phyloP scores from a whole-genome alignment of 2,113 vertebrate genomes.

The Cnemophilus loriae region DNA sequence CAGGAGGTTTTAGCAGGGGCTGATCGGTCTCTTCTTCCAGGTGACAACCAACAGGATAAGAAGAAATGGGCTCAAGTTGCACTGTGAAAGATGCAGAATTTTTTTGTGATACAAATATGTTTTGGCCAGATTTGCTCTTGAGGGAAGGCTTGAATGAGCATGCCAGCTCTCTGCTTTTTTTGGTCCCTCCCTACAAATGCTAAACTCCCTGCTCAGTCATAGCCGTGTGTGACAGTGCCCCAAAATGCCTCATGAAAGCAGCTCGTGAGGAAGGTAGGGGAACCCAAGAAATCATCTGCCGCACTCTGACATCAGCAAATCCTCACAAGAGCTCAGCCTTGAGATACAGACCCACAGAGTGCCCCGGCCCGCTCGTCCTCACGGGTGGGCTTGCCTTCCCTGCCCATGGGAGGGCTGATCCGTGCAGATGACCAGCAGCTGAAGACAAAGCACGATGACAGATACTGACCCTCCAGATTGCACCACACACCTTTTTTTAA shows the following conservation, averaged over 20 bases:
- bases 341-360: not conserved
- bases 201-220: not conserved
- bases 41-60: not conserved
- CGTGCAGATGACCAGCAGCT: rapidly evolving
- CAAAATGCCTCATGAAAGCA: not conserved
- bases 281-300: not conserved
- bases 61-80: not conserved
- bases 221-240: not conserved
- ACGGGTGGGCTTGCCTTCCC: not conserved
- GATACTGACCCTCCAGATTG: not conserved
- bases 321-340: not conserved
- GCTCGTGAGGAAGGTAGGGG: not conserved
- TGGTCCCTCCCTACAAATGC: not conserved
- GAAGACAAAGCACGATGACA: not conserved
- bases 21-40: not conserved
- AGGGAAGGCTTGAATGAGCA: not conserved
- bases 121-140: not conserved
- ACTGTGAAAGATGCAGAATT: not conserved
- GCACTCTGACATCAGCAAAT: not conserved
- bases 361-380: too few species aligned
- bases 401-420: not conserved
- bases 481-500: not conserved
- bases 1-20: not conserved
- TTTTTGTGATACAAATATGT: not conserved
- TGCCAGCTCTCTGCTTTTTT: not conserved